Conservation (phyloP, 30 jellyfish, hydroid and myxozoan species). For the Kudoa iwatai region DNA sequence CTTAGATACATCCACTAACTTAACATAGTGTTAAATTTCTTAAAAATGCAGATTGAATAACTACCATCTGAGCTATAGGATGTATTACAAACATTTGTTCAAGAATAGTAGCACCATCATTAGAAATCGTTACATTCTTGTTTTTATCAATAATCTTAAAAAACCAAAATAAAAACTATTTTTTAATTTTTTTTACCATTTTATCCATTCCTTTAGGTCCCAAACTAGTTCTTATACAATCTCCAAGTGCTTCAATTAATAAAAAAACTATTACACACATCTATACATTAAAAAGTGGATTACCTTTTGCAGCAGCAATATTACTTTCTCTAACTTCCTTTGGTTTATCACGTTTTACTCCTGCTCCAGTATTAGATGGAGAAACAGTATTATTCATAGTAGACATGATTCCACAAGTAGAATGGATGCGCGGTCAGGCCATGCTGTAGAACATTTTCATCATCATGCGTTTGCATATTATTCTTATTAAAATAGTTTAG, state of each 20-base stretch:
- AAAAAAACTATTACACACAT: background rate
- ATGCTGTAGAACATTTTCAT: too few relatives aligned
- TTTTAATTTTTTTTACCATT: conserved; percentile 12
- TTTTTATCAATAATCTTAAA: conserved; percentile 27
- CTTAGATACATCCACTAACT: conserved; percentile 54
- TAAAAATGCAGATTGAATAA: too few relatives aligned
- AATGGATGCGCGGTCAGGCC: too few relatives aligned
- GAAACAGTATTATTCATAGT: too few relatives aligned
- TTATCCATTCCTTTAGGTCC: conserved; percentile 96
- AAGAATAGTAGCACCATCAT: conserved; percentile 83
- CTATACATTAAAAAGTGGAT: background rate
- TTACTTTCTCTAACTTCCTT: conserved; percentile 32
- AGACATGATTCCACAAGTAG: too few relatives aligned
- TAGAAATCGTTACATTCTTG: conserved; percentile 66
- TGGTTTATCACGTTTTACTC: too few relatives aligned
- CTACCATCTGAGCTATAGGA: conserved; percentile 90
- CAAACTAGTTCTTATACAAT: conserved; percentile 64
- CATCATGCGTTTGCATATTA: too few relatives aligned
- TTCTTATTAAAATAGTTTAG: too few relatives aligned
- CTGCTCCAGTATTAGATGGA: too few relatives aligned
- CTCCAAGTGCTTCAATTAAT: conserved; percentile 36
- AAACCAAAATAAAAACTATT: conserved; percentile 1
- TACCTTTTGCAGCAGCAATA: conserved; percentile 68
- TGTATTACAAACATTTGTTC: conserved; percentile 60
- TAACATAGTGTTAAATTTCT: too few relatives aligned